A percentile compares a stretch with the other conserved stretches of the same genome.
phyloP scores from a whole-genome alignment of 2,797 vertebrate species.

The Cuniculus paca region DNA sequence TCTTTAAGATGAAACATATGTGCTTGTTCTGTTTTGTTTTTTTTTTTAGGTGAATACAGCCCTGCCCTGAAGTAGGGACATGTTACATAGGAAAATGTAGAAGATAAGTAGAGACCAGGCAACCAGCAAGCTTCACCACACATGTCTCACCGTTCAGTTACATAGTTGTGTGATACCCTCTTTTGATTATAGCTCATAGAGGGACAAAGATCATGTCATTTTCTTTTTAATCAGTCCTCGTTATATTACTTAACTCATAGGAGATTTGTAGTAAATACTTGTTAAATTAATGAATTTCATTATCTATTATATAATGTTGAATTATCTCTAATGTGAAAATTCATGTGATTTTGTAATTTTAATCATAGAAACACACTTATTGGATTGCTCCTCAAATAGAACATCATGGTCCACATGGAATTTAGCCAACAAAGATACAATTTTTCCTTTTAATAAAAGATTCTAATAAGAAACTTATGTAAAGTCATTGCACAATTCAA shows the following conservation, averaged over 20 bases:
- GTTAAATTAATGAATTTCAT: not conserved
- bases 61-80: not conserved
- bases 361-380: not conserved
- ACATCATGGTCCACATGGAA: not conserved
- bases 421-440: not conserved
- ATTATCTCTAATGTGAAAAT: not conserved
- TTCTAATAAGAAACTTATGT: conserved; percentile 2
- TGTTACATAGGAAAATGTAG: not conserved
- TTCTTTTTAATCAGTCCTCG: not conserved
- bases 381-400: not conserved
- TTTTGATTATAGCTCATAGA: not conserved
- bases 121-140: not conserved
- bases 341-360: not conserved
- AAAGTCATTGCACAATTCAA: conserved; percentile 1
- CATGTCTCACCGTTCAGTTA: not conserved
- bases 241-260: not conserved
- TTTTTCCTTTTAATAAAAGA: conserved; percentile 61
- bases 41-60: not conserved
- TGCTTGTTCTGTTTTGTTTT: not conserved
- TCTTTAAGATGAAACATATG: not conserved
- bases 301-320: conserved; percentile 3
- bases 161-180: not conserved
- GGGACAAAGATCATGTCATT: not conserved
- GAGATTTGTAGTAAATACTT: conserved; percentile 8
- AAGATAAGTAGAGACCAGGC: not conserved